Conservation (phyloP, 2,888 invertebrate species). For the Caradrina kadenii region DNA sequence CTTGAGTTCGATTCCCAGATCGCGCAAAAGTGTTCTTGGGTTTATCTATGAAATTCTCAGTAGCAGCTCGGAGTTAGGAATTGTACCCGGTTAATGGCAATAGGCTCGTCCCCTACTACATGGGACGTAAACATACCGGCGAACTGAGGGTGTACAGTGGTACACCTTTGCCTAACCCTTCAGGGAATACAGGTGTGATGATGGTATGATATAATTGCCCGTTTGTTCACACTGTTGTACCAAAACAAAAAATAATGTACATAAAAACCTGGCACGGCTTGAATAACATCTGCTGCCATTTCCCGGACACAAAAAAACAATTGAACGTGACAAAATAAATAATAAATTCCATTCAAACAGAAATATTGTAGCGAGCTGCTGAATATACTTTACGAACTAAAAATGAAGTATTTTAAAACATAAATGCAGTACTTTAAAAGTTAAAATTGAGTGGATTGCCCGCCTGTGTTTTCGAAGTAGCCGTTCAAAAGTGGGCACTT, state of each 20-base stretch:
- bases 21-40: too few species aligned
- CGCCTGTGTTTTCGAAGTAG: slow-evolving; percentile 27
- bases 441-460: slow-evolving; percentile 48
- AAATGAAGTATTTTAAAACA: slow-evolving; percentile 51
- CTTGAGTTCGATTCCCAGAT: too few species aligned
- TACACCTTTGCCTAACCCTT: too few species aligned
- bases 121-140: too few species aligned
- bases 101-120: too few species aligned
- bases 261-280: background rate
- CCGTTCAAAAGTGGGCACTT: slow-evolving; percentile 47
- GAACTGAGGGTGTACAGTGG: too few species aligned
- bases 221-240: too few species aligned
- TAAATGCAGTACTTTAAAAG: slow-evolving; percentile 52
- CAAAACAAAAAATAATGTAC: slow-evolving; percentile 10
- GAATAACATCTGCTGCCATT: slow-evolving; percentile 1
- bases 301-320: slow-evolving; percentile 8
- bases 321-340: slow-evolving; percentile 29
- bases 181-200: too few species aligned
- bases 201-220: too few species aligned
- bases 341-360: slow-evolving; percentile 30
- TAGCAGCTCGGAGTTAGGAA: too few species aligned
- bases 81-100: too few species aligned
- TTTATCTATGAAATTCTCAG: too few species aligned
- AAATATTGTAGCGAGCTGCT: slow-evolving; percentile 45
- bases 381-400: slow-evolving; percentile 43